Evolutionary conservation across 2,888 invertebrate species (phyloP), one percentile per base, ranked within the genome.

Genomic region (Lasioglossum pauxillum): DNA sequence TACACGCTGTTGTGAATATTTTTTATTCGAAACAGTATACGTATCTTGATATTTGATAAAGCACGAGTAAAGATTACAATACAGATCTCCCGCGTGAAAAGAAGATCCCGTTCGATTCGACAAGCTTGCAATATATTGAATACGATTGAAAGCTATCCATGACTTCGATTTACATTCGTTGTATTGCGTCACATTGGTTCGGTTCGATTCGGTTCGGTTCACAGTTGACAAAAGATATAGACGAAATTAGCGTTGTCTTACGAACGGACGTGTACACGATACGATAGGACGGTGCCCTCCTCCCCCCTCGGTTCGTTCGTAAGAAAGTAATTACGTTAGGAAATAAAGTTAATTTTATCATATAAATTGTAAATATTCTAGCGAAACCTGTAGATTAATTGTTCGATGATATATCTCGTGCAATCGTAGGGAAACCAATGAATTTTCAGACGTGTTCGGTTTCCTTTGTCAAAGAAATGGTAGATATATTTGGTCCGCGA

Each of bases 361-460:
- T 35, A 31, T 35, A 31, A 74, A 49, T 74, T 69, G 49, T 83
- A 78, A 83, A 83, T 83, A 49, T 41, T 78, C 38, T 19, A 49
- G 53, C 31, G 8, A 31, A 14, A 31, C 14, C 46, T 72, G 41
- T 67, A 79, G 57, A 73, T 60, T 72, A 84, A 46, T 53, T 35
- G 67, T 69, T 67, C 31, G 35, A n/a, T 41, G 31, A n/a, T 67
- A 27, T 57, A 78, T 71, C 71, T 71, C 71, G 84, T 85, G 85
- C 85, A 85, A 84, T 85, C 19, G 27, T 76, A 74, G 73, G 67
- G 78, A 19, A 60, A 8, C 44, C 41, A 78, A 83, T 19, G 60
- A 57, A 23, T 72, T 71, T 49, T 14, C 41, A 12, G 44, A 3
- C 35, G 46, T 72, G 16, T 14, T 12, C 23, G 44, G 31, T 75